A percentile compares a stretch with the other conserved stretches of the same genome.
These are phyloP conservation scores for Oxyruncus cristatus DNA, from an alignment of 2,113 vertebrate genomes.

Conservation along the genomic window DNA sequence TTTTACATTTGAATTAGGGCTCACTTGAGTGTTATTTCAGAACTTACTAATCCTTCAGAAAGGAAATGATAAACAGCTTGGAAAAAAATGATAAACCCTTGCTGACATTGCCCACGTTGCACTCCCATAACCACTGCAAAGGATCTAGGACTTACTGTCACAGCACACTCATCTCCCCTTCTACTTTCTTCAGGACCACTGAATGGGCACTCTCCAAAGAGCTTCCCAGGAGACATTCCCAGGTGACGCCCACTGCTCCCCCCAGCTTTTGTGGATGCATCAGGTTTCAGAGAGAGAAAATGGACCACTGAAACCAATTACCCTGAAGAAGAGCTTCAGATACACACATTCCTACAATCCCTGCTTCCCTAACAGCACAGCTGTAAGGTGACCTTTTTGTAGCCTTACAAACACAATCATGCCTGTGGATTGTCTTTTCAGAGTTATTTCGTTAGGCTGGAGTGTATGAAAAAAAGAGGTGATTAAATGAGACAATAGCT, in stretches of 20 bases:
- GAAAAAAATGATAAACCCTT: background rate
- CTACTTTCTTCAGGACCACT: background rate
- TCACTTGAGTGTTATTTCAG: background rate
- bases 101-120: background rate
- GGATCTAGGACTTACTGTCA: background rate
- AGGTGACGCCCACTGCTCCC: background rate
- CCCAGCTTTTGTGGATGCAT: background rate
- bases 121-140: background rate
- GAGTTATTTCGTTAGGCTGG: conserved; percentile 28
- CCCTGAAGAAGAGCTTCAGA: background rate
- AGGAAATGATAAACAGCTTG: background rate
- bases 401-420: conserved; percentile 38
- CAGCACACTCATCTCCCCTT: background rate
- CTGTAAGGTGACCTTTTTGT: conserved; percentile 42
- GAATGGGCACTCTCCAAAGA: background rate
- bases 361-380: conserved; percentile 11
- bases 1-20: background rate
- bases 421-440: conserved; percentile 42
- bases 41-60: background rate
- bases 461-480: conserved; percentile 13
- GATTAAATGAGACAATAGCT: conserved; percentile 55
- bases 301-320: background rate
- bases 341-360: background rate
- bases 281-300: background rate
- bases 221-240: background rate